Base-by-base conservation (phyloP, 1,140 invertebrate species). In the Colletes gigas region DNA sequence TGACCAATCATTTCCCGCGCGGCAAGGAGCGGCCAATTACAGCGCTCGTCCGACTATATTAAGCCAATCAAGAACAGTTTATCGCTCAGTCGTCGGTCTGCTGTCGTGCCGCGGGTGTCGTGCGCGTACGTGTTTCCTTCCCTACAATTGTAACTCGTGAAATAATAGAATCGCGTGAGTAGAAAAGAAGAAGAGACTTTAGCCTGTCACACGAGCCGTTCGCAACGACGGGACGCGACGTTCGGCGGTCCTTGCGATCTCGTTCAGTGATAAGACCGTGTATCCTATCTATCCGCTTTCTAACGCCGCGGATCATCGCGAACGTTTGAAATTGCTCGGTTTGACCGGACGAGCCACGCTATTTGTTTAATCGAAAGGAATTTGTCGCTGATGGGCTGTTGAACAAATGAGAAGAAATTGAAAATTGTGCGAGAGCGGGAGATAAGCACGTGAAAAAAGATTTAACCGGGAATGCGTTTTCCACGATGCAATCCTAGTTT, bases 41-140 rank as follows among this genome's bases (percentile, higher is more conserved):
- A 89, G 85, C 83, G 75, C 86, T 88, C 89, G 89, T 70, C 89
- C 81, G 84, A 91, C 92, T 93, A 93, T 93, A 93, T 93, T 91
- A 93, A 93, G 90, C 90, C 93, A 93, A 93, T 93, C 93, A 93
- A 93, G 91, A 88, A 90, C 90, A 92, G 90, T 92, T 93, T 93
- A 93, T 92, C 92, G 91, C 89, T 92, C 92, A 93, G 93, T 93
- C 88, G 90, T 90, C 90, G 85, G 89, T 91, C 85, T 88, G 88
- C 89, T 79, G 75, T 83, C 84, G 90, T 76, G 87, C 63, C 41
- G 87, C 83, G 76, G 78, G 79, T 84, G 69, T 83, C 77, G 73
- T 79, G 73, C 66, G 81, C 78, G 82, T 67, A 63, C 86, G 77
- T 77, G 19, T 74, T 47, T 70, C 65, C 55, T 68, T 71, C 66